Evolutionary conservation across 2,797 vertebrate species (phyloP).

Genomic region (Petrocephalus sullivani): DNA sequence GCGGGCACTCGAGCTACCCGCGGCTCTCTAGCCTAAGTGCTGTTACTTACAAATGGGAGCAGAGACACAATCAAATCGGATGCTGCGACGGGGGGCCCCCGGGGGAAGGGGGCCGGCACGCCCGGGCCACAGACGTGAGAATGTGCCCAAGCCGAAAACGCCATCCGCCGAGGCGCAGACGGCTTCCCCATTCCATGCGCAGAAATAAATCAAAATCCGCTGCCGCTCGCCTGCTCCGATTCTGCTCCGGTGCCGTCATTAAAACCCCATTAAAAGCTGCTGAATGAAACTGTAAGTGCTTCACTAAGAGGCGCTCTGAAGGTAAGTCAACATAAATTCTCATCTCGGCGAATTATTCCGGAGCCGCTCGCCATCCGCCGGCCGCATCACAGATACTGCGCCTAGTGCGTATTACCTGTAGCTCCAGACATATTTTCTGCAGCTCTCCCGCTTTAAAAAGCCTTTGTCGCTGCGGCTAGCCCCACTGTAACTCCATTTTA

Average conservation of each 20-base stretch:
- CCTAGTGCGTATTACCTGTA: neutral
- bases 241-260: slow-evolving; percentile 11
- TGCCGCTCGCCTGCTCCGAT: neutral
- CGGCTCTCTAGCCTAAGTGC: neutral
- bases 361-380: neutral
- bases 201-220: slow-evolving; percentile 4
- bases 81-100: neutral
- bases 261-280: slow-evolving; percentile 13
- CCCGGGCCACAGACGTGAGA: neutral
- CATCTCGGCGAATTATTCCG: neutral
- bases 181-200: slow-evolving; percentile 2
- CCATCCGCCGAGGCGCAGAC: neutral
- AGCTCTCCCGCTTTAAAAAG: neutral
- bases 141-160: neutral
- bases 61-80: neutral
- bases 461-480: neutral
- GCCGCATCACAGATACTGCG: neutral
- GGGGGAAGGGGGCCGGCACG: neutral
- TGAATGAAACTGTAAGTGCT: slow-evolving; percentile 14
- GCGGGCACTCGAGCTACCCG: slow-evolving; percentile 2
- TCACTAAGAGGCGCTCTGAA: neutral
- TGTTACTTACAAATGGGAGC: slow-evolving; percentile 4
- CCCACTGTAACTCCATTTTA: neutral
- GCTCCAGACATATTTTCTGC: neutral
- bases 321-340: slow-evolving; percentile 12